A percentile compares a stretch with the other conserved stretches of the same genome.
These are phyloP conservation scores for Clistopyga incitator DNA, from an alignment of 2,888 invertebrate species.

Conservation along the genomic window DNA sequence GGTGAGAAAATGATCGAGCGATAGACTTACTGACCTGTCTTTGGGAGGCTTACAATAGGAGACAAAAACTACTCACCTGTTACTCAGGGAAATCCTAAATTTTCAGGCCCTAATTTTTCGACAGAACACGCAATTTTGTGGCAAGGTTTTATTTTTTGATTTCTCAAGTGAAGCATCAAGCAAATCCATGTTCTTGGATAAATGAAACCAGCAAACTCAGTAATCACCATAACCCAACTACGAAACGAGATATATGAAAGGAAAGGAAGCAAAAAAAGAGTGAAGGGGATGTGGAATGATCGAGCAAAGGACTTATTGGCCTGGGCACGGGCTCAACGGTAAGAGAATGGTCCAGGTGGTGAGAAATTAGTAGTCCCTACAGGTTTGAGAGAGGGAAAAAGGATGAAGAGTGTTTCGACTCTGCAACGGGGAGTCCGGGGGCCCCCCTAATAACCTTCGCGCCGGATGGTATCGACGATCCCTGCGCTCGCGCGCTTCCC, in stretches of 20 bases:
- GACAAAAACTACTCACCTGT: background rate
- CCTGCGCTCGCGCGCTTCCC: conserved; percentile 67
- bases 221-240: background rate
- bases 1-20: conserved; percentile 2
- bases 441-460: conserved; percentile 78
- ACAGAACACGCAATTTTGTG: background rate
- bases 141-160: no score
- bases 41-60: background rate
- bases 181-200: background rate
- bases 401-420: conserved; percentile 61
- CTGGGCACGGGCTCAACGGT: conserved; percentile 65
- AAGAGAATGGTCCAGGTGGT: conserved; percentile 80
- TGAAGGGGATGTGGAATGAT: conserved; percentile 61
- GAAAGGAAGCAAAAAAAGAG: conserved; percentile 19
- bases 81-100: background rate
- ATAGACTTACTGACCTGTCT: background rate
- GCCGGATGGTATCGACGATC: conserved; percentile 81
- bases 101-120: background rate
- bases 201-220: background rate
- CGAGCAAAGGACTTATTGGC: conserved; percentile 65
- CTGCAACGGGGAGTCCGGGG: conserved; percentile 54
- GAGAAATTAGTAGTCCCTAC: conserved; percentile 79
- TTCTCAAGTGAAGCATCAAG: no score
- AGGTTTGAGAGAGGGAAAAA: conserved; percentile 61
- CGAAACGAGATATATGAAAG: conserved; percentile 3